A percentile compares a stretch with the other conserved stretches of the same genome.
Conservation (phyloP, 2,797 vertebrate species). For the Psittacula derbiana region DNA sequence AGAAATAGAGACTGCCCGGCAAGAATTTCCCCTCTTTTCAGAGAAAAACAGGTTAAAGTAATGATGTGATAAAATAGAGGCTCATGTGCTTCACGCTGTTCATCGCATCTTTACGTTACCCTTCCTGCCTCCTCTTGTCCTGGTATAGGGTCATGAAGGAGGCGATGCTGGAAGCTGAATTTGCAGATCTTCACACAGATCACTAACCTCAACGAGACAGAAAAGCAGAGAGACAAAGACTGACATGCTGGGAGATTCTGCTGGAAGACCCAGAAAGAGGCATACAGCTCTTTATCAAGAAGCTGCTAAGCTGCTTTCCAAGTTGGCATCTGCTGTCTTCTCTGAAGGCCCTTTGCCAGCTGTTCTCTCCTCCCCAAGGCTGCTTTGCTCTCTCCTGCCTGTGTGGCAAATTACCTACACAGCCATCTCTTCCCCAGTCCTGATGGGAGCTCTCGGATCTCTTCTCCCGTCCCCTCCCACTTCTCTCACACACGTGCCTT, state of each 20-base stretch:
- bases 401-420: not conserved
- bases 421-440: not conserved
- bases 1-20: not conserved
- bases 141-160: not conserved
- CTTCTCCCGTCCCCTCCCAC: constrained; percentile 17
- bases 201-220: not conserved
- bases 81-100: accelerated
- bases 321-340: accelerated
- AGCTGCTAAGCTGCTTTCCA: not conserved
- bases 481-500: not conserved
- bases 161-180: not conserved
- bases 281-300: not conserved
- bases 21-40: not conserved
- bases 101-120: not conserved
- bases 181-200: not conserved
- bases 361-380: not conserved
- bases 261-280: not conserved
- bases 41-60: not conserved
- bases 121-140: not conserved
- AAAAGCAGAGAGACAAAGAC: not conserved
- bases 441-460: not conserved
- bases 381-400: not conserved
- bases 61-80: not conserved
- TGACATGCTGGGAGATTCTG: not conserved
- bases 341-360: not conserved